phyloP scores from a whole-genome alignment of 2,797 vertebrate genomes.

The Fringilla coelebs region DNA sequence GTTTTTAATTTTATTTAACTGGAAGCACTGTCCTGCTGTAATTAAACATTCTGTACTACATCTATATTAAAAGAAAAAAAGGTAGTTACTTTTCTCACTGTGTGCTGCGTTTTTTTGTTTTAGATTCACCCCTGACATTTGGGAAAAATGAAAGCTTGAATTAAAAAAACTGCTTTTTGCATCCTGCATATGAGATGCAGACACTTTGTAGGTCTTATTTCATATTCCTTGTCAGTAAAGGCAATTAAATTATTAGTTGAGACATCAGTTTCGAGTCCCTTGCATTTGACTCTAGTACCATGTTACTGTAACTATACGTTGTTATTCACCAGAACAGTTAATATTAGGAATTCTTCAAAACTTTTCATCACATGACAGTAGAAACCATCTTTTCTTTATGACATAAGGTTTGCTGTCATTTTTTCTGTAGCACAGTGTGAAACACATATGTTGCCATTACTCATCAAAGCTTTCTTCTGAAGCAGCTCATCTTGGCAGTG shows the following conservation, averaged over 20 bases:
- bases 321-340: background rate
- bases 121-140: background rate
- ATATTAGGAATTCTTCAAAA: background rate
- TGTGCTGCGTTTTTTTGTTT: constrained; percentile 54
- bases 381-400: background rate
- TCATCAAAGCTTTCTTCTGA: background rate
- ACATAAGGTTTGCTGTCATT: background rate
- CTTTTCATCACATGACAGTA: background rate
- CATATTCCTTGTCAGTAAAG: background rate
- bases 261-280: background rate
- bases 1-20: constrained; percentile 95
- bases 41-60: constrained; percentile 80
- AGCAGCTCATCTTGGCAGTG: background rate
- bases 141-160: background rate
- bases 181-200: background rate
- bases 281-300: background rate
- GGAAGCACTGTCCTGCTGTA: constrained; percentile 83
- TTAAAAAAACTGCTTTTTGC: background rate
- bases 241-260: background rate
- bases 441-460: background rate
- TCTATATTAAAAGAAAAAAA: constrained; percentile 82
- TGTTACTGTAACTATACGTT: background rate
- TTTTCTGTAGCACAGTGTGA: background rate
- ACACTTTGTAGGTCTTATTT: background rate
- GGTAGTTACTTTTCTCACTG: constrained; percentile 77